Conservation (phyloP, 2,113 vertebrate genomes). For the Mellivora capensis region DNA sequence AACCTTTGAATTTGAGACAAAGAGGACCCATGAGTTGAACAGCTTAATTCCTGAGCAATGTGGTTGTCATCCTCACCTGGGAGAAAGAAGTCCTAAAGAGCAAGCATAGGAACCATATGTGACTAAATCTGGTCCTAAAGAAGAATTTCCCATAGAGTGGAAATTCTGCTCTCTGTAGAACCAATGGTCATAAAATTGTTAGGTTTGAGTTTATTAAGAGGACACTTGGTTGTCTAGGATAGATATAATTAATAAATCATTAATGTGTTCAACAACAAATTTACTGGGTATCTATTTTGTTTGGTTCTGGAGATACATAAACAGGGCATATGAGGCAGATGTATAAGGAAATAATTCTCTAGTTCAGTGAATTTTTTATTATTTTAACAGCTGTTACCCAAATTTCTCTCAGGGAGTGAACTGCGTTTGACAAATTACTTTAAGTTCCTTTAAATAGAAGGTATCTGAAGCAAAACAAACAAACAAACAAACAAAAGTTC, state of each 20-base stretch:
- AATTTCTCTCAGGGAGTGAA: not conserved
- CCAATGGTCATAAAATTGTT: not conserved
- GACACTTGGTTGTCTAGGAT: not conserved
- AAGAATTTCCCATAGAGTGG: not conserved
- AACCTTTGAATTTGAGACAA: not conserved
- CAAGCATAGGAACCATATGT: not conserved
- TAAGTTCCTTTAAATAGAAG: not conserved
- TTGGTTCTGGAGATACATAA: not conserved
- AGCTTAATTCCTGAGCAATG: not conserved
- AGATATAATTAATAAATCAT: not conserved
- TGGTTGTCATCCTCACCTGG: not conserved
- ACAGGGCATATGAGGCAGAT: not conserved
- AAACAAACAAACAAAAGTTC: not conserved
- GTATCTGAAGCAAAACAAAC: not conserved
- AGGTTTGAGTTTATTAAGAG: not conserved
- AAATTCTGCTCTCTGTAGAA: not conserved
- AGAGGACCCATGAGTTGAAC: not conserved
- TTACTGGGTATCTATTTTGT: not conserved
- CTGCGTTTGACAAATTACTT: not conserved
- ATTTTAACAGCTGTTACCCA: conserved; percentile 6
- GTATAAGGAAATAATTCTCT: not conserved
- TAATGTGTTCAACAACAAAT: not conserved
- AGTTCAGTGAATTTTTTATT: not conserved
- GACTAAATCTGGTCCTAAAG: not conserved
- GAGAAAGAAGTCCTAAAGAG: not conserved